Percentiles rank a stretch among this genome's conserved stretches.
Evolutionary conservation across 2,113 vertebrate species (phyloP).

Genomic region (Bungarus multicinctus): DNA sequence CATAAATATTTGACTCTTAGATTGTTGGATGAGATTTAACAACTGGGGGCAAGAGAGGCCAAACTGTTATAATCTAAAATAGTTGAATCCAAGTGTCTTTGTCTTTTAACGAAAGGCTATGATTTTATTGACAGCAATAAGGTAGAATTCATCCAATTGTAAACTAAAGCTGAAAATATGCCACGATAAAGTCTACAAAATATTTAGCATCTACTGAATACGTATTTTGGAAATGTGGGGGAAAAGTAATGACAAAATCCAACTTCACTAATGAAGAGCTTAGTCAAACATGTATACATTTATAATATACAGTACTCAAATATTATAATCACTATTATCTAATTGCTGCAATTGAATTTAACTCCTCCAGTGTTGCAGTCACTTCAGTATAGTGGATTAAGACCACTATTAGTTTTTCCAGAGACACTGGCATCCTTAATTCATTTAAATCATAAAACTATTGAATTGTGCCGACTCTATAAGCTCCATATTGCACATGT

Average conservation of each 20-base stretch:
- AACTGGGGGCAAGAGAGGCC: background rate
- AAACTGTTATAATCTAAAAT: background rate
- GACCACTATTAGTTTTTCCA: background rate
- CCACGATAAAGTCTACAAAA: background rate
- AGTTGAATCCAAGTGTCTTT: background rate
- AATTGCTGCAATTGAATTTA: background rate
- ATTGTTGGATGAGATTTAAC: background rate
- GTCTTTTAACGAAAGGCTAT: background rate
- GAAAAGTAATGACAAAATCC: background rate
- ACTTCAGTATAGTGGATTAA: background rate
- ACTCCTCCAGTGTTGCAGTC: background rate
- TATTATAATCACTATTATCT: background rate
- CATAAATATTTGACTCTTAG: background rate
- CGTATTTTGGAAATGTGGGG: background rate
- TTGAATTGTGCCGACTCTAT: background rate
- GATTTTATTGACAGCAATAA: background rate
- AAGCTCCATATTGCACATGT: background rate
- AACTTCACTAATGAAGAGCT: background rate
- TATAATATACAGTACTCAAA: background rate
- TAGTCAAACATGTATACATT: background rate
- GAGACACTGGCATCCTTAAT: background rate
- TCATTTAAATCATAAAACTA: background rate
- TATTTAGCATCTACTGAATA: background rate
- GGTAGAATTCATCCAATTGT: background rate
- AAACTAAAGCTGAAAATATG: background rate